phyloP scores from a whole-genome alignment of 1,140 invertebrate genomes.

The Pseudomyrmex sp. region DNA sequence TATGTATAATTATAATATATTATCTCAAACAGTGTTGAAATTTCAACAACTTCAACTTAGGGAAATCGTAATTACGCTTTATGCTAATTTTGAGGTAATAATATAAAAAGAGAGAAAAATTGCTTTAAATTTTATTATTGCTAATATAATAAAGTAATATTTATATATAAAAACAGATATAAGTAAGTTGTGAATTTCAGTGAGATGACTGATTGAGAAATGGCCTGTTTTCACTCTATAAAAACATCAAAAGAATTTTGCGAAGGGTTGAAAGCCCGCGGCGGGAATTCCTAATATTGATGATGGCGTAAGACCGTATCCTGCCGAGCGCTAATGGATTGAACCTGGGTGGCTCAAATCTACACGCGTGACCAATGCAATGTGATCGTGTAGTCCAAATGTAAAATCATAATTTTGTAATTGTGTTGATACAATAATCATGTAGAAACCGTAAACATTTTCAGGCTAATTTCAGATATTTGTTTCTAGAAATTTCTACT shows the following conservation, averaged over 20 bases:
- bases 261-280: conserved; percentile 49
- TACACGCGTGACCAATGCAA: conserved; percentile 44
- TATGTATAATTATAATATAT: too few species aligned
- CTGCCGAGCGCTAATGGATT: conserved; percentile 75
- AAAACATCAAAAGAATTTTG: conserved; percentile 32
- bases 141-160: background rate
- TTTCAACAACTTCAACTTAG: background rate
- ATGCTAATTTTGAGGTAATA: background rate
- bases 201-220: background rate
- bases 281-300: conserved; percentile 71
- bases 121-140: background rate
- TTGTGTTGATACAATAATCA: too few species aligned
- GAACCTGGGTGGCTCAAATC: conserved; percentile 72
- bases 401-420: background rate
- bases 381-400: conserved; percentile 21
- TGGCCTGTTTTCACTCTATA: conserved; percentile 22
- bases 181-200: background rate
- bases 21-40: too few species aligned
- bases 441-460: background rate
- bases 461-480: too few species aligned
- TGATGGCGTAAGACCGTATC: conserved; percentile 66
- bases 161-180: background rate
- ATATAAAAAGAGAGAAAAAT: background rate
- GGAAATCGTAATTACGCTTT: background rate
- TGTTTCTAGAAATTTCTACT: too few species aligned